Conservation (phyloP, 2,797 vertebrate species). For the Silurus lanzhouensis region DNA sequence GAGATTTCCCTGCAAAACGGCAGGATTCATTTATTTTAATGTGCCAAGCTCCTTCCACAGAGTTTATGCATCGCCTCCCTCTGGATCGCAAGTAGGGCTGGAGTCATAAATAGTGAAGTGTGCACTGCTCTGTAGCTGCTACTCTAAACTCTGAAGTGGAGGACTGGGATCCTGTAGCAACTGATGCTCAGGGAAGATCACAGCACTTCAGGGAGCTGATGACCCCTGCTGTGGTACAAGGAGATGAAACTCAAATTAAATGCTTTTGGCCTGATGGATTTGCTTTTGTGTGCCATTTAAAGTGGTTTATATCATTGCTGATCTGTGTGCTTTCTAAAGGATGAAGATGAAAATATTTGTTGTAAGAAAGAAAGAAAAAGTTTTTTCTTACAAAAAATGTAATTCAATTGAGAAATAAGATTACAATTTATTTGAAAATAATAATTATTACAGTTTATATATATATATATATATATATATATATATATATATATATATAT, state of each 20-base stretch:
- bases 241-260: conserved; percentile 35
- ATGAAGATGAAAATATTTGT: background rate
- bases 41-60: conserved; percentile 69
- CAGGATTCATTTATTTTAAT: conserved; percentile 84
- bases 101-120: conserved; percentile 72
- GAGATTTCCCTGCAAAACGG: conserved; percentile 80
- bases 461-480: no score
- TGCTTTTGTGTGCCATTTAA: conserved; percentile 23
- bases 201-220: conserved; percentile 41
- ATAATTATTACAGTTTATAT: no score
- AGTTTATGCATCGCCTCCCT: conserved; percentile 62
- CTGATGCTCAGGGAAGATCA: conserved; percentile 45
- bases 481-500: no score
- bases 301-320: conserved; percentile 27
- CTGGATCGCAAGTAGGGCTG: conserved; percentile 41
- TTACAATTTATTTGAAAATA: background rate
- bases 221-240: conserved; percentile 38
- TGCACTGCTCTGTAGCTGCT: conserved; percentile 55
- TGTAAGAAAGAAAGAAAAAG: background rate
- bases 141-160: conserved; percentile 56
- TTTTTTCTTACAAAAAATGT: background rate
- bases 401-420: background rate
- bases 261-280: conserved; percentile 33
- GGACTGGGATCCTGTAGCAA: conserved; percentile 55
- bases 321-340: conserved; percentile 20